Base-by-base conservation (phyloP, 2,888 invertebrate genomes). In the Craniophora ligustri region DNA sequence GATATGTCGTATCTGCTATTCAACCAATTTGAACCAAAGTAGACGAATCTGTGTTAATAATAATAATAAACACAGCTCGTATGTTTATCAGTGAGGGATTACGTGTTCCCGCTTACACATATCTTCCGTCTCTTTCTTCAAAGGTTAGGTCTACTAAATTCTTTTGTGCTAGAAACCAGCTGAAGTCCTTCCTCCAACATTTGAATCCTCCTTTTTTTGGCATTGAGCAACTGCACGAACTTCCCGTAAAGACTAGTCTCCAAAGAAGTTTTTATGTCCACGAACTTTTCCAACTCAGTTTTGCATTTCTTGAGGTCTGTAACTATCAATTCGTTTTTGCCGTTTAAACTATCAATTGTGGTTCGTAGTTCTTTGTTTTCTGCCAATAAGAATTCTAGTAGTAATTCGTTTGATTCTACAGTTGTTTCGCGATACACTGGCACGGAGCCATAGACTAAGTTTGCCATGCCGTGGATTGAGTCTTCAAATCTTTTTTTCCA, bases 171-270 rank as follows among this genome's bases (percentile, higher is more conserved):
- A 5, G 62, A 51, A 32, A 72, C 62, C 11, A 76, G 80, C n/a
- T 75, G 69, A 38, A 91, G 49, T 32, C 75, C 75, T 15, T 85
- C 80, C 76, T 92, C 88, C 18, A 93, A 73, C 8, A 84, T 32
- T 34, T 81, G 62, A 44, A 92, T 91, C 59, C 89, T 82, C 51
- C 67, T 79, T 62, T 92, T 92, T 58, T 92, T 92, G 8, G 82
- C 68, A 72, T 92, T 92, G 16, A 92, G 68, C 23, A 92, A 53
- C 40, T 86, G 79, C 0, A 86, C 67, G 84, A 92, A 92, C 55
- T 88, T 89, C 6, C 85, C 85, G 80, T 90, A 92, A 1, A 92
- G 72, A 7, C 64, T 77, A 1, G 73, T 64, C 65, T 92, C 92
- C 41, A 87, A 53, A 5, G 78, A 54, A 5, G 65, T 76, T 66